Conservation (phyloP, 2,797 vertebrate genomes). For the Fistularia tabacaria region DNA sequence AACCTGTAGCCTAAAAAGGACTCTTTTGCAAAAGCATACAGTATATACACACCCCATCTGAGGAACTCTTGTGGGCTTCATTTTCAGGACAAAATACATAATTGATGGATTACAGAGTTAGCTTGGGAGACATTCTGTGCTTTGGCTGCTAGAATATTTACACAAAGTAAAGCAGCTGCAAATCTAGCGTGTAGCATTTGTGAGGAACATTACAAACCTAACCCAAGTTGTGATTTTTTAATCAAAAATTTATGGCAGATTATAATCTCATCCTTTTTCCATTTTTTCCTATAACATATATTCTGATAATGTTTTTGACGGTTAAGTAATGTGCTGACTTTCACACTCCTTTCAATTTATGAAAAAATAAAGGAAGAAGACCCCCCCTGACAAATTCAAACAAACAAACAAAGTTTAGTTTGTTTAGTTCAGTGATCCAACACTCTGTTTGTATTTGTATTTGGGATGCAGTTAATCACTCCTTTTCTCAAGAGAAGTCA, state of each 20-base stretch:
- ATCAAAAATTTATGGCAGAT: background rate
- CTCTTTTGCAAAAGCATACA: conserved; percentile 36
- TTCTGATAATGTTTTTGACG: too few species aligned
- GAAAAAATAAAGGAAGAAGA: too few species aligned
- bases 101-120: conserved; percentile 37
- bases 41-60: background rate
- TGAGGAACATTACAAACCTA: background rate
- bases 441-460: too few species aligned
- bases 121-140: conserved; percentile 13
- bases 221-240: background rate
- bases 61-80: conserved; percentile 21
- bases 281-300: too few species aligned
- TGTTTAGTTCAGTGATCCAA: too few species aligned
- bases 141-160: conserved; percentile 30
- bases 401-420: too few species aligned
- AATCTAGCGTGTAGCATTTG: background rate
- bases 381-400: too few species aligned
- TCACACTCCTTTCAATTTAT: too few species aligned
- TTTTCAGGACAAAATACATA: conserved; percentile 39
- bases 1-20: conserved; percentile 17
- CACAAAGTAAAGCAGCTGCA: conserved; percentile 4
- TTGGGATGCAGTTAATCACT: too few species aligned
- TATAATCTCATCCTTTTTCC: too few species aligned
- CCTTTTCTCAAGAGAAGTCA: too few species aligned
- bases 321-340: too few species aligned